These are phyloP conservation scores for Crossocerus cetratus DNA, from an alignment of 2,888 invertebrate species.

Conservation along the genomic window DNA sequence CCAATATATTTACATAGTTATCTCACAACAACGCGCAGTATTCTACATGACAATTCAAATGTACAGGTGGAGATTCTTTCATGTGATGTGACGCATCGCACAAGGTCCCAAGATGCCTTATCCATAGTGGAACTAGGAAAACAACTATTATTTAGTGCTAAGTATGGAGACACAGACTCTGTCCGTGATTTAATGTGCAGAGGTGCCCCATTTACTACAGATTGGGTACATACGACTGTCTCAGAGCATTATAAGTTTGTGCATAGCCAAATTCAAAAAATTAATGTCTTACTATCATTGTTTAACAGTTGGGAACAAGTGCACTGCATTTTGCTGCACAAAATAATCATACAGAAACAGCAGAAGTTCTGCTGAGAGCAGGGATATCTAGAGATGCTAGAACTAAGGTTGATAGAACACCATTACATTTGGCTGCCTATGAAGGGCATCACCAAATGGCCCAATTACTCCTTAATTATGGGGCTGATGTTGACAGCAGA, in stretches of 20 bases:
- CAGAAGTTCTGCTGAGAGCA: conserved; percentile 88
- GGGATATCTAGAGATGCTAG: conserved; percentile 93
- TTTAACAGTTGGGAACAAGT: conserved; percentile 88
- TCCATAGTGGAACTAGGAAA: conserved; percentile 89
- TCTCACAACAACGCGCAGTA: too few species aligned
- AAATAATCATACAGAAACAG: conserved; percentile 88
- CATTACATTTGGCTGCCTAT: conserved; percentile 92
- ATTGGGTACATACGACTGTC: conserved; percentile 83
- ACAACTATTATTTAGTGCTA: conserved; percentile 87
- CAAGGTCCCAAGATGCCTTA: conserved; percentile 70
- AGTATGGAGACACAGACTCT: conserved; percentile 86
- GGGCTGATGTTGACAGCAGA: conserved; percentile 85
- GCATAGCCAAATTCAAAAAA: neutral
- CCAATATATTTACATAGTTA: too few species aligned
- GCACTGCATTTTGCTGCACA: conserved; percentile 92
- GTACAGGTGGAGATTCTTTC: conserved; percentile 69
- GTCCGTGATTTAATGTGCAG: conserved; percentile 88
- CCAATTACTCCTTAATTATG: conserved; percentile 82
- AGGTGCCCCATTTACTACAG: conserved; percentile 94
- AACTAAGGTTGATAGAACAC: conserved; percentile 95
- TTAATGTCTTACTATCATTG: conserved; percentile 5
- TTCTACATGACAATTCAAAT: neutral
- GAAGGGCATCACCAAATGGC: conserved; percentile 89
- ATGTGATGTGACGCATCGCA: conserved; percentile 65
- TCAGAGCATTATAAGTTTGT: neutral